Percentiles rank a stretch among this genome's conserved stretches.
Conservation (phyloP, 2,797 vertebrate species). For the Megaceryle alcyon region DNA sequence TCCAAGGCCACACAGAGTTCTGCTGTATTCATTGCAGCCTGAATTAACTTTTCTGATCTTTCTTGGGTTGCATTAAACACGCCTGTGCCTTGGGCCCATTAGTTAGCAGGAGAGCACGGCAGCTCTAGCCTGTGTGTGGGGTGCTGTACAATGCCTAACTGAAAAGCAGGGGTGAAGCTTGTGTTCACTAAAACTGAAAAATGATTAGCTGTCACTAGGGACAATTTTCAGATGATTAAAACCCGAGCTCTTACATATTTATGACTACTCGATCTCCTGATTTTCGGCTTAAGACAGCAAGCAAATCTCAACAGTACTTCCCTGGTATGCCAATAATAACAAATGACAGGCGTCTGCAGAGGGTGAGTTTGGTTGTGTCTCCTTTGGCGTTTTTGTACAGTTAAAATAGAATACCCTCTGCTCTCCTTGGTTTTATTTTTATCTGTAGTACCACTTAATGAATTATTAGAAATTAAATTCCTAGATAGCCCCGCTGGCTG, state of each 20-base stretch:
- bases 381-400: not conserved
- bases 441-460: conserved; percentile 27
- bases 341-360: conserved; percentile 27
- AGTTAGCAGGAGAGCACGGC: not conserved
- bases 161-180: not conserved
- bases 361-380: not conserved
- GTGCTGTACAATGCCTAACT: not conserved
- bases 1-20: not conserved
- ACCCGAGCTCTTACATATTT: conserved; percentile 29
- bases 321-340: conserved; percentile 23
- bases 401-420: not conserved
- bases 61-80: not conserved
- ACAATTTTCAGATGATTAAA: conserved; percentile 9
- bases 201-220: not conserved
- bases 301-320: not conserved
- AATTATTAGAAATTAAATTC: conserved; percentile 42
- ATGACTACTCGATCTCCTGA: conserved; percentile 1
- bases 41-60: not conserved
- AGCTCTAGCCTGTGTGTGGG: not conserved
- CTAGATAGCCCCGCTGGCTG: not conserved
- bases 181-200: not conserved
- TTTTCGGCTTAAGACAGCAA: not conserved
- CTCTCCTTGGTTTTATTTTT: conserved; percentile 13
- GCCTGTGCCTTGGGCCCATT: not conserved
- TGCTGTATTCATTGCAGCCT: not conserved